phyloP scores from a whole-genome alignment of 2,113 vertebrate genomes.

The Centropus unirufus region DNA sequence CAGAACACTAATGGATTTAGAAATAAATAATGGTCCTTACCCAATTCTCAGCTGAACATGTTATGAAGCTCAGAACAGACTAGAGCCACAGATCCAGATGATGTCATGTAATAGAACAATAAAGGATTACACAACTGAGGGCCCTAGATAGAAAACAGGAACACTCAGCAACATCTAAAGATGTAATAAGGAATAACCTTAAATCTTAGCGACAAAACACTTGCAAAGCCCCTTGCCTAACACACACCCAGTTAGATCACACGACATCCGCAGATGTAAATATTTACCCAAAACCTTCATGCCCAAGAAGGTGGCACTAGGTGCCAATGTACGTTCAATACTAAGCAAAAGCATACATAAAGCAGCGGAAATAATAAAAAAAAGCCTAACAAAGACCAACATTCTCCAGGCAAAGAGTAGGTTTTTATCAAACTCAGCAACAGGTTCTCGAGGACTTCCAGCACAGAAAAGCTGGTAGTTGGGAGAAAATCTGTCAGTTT shows the following conservation, averaged over 20 bases:
- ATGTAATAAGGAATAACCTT: background rate
- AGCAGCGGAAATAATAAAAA: background rate
- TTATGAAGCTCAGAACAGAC: background rate
- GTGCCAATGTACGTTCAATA: background rate
- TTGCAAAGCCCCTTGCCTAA: background rate
- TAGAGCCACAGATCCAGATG: background rate
- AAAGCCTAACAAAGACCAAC: background rate
- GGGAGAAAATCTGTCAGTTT: background rate
- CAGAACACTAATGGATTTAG: background rate
- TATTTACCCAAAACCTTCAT: background rate
- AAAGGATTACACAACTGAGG: slow-evolving; percentile 30
- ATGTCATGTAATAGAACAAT: slow-evolving; percentile 25
- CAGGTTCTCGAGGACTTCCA: background rate
- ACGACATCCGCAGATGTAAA: fast-evolving
- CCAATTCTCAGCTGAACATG: slow-evolving; percentile 29
- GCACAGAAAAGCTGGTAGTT: background rate
- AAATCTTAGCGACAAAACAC: background rate
- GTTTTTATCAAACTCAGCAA: background rate
- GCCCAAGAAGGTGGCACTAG: background rate
- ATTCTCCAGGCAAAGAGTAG: background rate
- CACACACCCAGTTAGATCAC: background rate
- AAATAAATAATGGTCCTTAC: slow-evolving; percentile 30
- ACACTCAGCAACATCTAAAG: slow-evolving; percentile 12
- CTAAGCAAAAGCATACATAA: fast-evolving
- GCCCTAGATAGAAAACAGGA: slow-evolving; percentile 12